Evolutionary conservation across 2,888 invertebrate genomes (phyloP).

Genomic region (Pachymerium ferrugineum): DNA sequence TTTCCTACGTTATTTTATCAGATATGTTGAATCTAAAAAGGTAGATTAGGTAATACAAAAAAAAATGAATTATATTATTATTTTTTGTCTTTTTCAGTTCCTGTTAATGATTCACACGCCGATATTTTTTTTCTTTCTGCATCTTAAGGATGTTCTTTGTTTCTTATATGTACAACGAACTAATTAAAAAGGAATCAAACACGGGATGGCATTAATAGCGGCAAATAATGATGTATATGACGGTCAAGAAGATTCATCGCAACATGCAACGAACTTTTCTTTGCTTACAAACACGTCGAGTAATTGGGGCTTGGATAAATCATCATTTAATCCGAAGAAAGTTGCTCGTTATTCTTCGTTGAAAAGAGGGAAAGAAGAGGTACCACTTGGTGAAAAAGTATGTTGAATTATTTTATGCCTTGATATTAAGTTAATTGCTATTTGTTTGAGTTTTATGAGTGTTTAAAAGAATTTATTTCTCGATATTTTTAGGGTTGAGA

Average conservation of each 20-base stretch:
- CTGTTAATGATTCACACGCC: not conserved
- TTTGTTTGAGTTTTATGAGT: not conserved
- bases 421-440: not conserved
- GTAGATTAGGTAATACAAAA: too few species aligned
- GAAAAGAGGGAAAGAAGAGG: conserved; percentile 70
- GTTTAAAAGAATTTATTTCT: not conserved
- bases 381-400: conserved; percentile 40
- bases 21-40: too few species aligned
- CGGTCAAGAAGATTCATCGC: not conserved
- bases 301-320: conserved; percentile 20
- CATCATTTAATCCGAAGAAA: conserved; percentile 42
- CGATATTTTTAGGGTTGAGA: too few species aligned
- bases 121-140: not conserved
- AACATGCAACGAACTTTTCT: not conserved
- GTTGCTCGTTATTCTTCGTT: conserved; percentile 70
- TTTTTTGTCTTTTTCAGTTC: not conserved
- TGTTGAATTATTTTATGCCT: conserved; percentile 31
- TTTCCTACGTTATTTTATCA: too few species aligned
- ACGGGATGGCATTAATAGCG: not conserved
- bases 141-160: not conserved
- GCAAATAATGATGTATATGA: not conserved
- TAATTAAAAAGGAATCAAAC: not conserved
- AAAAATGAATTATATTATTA: not conserved
- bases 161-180: not conserved
- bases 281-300: not conserved